These are phyloP conservation scores for Pipra filicauda DNA, from an alignment of 2,113 vertebrate genomes.

Conservation along the genomic window DNA sequence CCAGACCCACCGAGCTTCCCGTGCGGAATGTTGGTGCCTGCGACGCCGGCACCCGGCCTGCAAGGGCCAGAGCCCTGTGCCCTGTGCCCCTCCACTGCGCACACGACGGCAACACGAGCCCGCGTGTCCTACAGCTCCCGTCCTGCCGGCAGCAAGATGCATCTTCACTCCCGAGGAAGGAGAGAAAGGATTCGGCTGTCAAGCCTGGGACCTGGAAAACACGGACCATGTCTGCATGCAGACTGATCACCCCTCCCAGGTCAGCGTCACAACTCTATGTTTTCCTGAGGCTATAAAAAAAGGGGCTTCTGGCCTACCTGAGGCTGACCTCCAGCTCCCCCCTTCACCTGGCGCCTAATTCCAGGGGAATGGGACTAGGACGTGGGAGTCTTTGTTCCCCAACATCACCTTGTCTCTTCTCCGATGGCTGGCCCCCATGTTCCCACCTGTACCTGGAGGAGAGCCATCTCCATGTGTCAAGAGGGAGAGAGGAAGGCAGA, in stretches of 20 bases:
- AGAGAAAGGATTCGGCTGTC: neutral
- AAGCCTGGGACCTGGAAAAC: neutral
- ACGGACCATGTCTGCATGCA: fast-evolving
- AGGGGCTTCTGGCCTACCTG: neutral
- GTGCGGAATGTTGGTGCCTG: fast-evolving
- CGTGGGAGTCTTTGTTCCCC: neutral
- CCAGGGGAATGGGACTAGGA: neutral
- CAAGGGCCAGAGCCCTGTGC: neutral
- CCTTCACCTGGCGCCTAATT: too few species aligned
- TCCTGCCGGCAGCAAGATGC: neutral
- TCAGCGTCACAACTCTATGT: fast-evolving
- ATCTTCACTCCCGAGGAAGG: neutral
- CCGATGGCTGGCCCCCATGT: fast-evolving
- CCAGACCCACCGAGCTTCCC: fast-evolving
- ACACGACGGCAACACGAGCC: fast-evolving
- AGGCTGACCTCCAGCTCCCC: neutral
- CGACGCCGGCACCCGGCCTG: fast-evolving
- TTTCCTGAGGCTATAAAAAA: neutral
- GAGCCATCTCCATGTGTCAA: neutral
- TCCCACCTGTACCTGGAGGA: neutral
- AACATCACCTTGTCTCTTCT: neutral
- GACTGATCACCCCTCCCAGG: neutral
- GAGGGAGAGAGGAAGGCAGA: neutral
- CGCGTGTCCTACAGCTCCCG: fast-evolving
- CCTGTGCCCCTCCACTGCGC: fast-evolving